Base-by-base conservation (phyloP, 2,797 vertebrate genomes). In the Prunella strophiata region DNA sequence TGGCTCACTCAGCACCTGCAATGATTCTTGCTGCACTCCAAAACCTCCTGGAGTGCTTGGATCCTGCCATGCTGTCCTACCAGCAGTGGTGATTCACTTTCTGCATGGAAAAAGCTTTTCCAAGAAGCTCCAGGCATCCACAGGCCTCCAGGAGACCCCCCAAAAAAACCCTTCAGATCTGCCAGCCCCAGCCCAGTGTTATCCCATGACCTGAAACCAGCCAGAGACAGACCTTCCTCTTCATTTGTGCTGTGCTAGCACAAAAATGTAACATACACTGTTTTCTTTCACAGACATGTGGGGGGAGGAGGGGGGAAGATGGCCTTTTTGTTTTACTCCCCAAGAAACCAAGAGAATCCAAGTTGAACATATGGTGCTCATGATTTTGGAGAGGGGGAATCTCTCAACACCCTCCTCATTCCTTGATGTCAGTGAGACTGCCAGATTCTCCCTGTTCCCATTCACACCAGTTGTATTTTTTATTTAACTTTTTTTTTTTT, bases 371-470 rank as follows among this genome's bases (percentile, higher is more conserved):
- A 68, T 85, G 91, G 55, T 32, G 38, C 74, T 76, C 47, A 12
- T 70, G 62, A 63, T 84, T 63, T 89, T 71, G 77, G 62, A 90
- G n/a, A 91, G 34, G 22, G 63, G 78, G 36, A 93, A 92, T 87
- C 72, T 94, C 94, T 91, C 82, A 85, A 85, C 65, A 76, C 68
- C 16, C 58, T 94, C 42, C 70, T 76, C 80, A 82, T 45, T 84
- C 77, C 58, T 85, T 63, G 71, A 88, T 84, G 68, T 77, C 83
- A 89, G 45, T 2, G 23, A 85, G 57, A 68, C 85, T 94, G 89
- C 79, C 92, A 95, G 78, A 66, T 93, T 94, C 81, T 85, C 42
- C 71, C 72, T 50, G 59, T 86, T 92, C 89, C 63, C 80, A 71
- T 91, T 96, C 93, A 91, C 84, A 85, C n/a, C 4, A 19, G 36